Evolutionary conservation across 1,140 invertebrate genomes (phyloP).

Genomic region (Hormaphis cornu): DNA sequence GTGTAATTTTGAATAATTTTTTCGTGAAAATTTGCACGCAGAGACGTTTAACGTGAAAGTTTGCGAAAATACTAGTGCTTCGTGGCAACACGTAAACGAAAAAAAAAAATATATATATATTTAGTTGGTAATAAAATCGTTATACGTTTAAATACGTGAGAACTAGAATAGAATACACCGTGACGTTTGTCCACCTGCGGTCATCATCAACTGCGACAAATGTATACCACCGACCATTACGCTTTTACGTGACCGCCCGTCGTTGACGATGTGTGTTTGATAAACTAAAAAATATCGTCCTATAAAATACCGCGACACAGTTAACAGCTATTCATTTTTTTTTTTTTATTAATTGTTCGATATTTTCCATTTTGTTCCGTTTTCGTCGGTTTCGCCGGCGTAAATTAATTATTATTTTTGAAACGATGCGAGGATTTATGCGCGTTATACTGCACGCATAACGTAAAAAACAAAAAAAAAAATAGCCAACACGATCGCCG

Average conservation of each 20-base stretch:
- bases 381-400: neutral
- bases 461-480: too few species aligned
- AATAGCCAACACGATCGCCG: neutral
- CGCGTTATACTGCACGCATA: too few species aligned
- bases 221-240: neutral
- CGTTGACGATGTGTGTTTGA: too few species aligned
- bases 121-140: too few species aligned
- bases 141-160: too few species aligned
- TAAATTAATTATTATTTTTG: neutral
- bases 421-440: too few species aligned
- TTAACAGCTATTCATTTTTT: neutral
- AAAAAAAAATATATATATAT: neutral
- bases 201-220: neutral
- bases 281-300: too few species aligned
- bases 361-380: neutral
- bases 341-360: neutral
- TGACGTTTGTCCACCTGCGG: neutral
- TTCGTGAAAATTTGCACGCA: too few species aligned
- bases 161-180: neutral
- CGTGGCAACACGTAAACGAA: neutral
- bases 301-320: too few species aligned
- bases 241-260: neutral
- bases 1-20: too few species aligned
- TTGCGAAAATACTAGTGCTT: too few species aligned
- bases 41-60: too few species aligned